Percentiles rank a stretch among this genome's conserved stretches.
phyloP scores from a whole-genome alignment of 2,113 vertebrate genomes.

The Nibea albiflora region DNA sequence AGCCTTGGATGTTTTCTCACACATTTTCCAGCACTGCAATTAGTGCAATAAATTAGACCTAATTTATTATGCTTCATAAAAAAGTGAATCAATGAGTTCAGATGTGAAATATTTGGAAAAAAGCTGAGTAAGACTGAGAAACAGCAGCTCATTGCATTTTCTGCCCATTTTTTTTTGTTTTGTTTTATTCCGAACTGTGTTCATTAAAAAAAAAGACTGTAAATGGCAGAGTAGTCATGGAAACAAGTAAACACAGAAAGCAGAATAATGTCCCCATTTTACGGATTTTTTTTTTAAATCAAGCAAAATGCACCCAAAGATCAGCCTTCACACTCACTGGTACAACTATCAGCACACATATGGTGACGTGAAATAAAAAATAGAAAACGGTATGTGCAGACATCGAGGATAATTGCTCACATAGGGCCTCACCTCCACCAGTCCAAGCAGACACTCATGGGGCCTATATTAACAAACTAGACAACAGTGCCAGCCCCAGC shows the following conservation, averaged over 20 bases:
- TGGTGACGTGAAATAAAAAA: too few relatives aligned
- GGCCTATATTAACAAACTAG: constrained; percentile 21
- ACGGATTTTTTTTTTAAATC: too few relatives aligned
- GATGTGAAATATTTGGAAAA: not conserved
- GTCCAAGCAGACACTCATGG: constrained; percentile 9
- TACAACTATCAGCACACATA: not conserved
- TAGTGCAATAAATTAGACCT: not conserved
- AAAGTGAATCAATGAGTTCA: not conserved
- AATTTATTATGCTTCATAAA: not conserved
- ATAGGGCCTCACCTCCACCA: not conserved
- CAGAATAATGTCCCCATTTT: not conserved
- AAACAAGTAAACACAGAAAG: too few relatives aligned
- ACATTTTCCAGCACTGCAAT: not conserved
- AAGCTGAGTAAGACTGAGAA: not conserved
- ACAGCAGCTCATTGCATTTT: not conserved
- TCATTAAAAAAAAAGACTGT: not conserved
- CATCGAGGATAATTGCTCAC: constrained; percentile 18
- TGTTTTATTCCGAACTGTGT: not conserved
- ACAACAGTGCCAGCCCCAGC: constrained; percentile 10
- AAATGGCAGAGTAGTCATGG: not conserved
- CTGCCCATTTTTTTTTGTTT: not conserved
- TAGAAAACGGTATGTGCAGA: not conserved
- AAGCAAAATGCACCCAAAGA: too few relatives aligned
- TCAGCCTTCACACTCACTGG: not conserved
- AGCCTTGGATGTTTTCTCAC: not conserved